Evolutionary conservation across 2,113 vertebrate genomes (phyloP).

Genomic region (Pluvialis apricaria): DNA sequence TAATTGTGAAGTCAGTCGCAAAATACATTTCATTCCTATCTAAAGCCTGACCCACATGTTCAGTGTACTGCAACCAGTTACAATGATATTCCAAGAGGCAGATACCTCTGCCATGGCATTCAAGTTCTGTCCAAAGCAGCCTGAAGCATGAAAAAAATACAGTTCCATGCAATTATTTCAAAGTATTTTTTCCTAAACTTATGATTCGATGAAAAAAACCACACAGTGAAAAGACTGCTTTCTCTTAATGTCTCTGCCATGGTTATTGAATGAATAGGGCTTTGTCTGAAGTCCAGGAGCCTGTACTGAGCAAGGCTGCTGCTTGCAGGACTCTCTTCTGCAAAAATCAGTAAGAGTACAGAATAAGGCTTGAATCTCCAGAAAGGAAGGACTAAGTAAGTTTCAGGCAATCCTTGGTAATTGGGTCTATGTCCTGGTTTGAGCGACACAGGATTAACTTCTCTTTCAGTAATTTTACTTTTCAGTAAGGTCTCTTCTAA

Average conservation of each 20-base stretch:
- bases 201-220: neutral
- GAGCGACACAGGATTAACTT: neutral
- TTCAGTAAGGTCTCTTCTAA: neutral
- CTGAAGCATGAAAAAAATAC: neutral
- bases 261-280: neutral
- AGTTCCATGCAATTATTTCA: neutral
- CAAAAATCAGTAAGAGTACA: neutral
- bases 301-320: neutral
- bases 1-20: neutral
- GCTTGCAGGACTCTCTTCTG: neutral
- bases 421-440: neutral
- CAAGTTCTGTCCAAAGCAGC: neutral
- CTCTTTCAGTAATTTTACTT: neutral
- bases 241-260: neutral
- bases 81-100: neutral
- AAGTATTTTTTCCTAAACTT: neutral
- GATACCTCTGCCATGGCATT: neutral
- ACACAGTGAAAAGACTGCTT: neutral
- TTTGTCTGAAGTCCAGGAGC: conserved; percentile 4
- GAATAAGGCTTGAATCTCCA: neutral
- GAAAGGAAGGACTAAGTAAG: neutral
- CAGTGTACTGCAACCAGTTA: neutral
- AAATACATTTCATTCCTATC: neutral
- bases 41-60: neutral
- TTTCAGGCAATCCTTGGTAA: neutral